Evolutionary conservation across 2,113 vertebrate genomes (phyloP).

Genomic region (Turnix velox): DNA sequence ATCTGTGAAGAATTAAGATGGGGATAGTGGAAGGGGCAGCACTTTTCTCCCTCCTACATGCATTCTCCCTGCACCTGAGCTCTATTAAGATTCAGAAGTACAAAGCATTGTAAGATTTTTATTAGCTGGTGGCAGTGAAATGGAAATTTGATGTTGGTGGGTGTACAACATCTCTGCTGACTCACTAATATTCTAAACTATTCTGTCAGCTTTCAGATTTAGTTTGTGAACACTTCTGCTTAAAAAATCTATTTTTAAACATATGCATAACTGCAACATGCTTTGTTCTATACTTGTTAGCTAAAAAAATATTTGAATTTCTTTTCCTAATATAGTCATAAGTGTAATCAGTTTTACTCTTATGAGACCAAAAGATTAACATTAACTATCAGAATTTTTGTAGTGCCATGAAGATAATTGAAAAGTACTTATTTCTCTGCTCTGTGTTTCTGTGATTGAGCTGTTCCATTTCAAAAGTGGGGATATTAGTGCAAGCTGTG

Average conservation of each 20-base stretch:
- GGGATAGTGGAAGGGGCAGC: not conserved
- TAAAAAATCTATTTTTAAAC: not conserved
- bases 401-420: not conserved
- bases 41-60: constrained; percentile 1
- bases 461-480: not conserved
- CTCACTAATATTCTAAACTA: constrained; percentile 39
- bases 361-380: not conserved
- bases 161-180: constrained; percentile 44
- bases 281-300: not conserved
- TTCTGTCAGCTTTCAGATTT: constrained; percentile 4
- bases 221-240: not conserved
- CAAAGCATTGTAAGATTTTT: constrained; percentile 17
- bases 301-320: not conserved
- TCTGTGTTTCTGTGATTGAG: not conserved
- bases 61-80: constrained; percentile 11
- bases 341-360: not conserved
- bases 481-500: not conserved
- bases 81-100: not conserved
- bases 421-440: not conserved
- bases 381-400: not conserved
- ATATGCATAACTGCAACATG: not conserved
- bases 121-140: constrained; percentile 43
- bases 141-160: constrained; percentile 18
- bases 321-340: not conserved
- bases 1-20: not conserved